phyloP scores from a whole-genome alignment of 1,140 invertebrate genomes.

The Spodoptera litura region DNA sequence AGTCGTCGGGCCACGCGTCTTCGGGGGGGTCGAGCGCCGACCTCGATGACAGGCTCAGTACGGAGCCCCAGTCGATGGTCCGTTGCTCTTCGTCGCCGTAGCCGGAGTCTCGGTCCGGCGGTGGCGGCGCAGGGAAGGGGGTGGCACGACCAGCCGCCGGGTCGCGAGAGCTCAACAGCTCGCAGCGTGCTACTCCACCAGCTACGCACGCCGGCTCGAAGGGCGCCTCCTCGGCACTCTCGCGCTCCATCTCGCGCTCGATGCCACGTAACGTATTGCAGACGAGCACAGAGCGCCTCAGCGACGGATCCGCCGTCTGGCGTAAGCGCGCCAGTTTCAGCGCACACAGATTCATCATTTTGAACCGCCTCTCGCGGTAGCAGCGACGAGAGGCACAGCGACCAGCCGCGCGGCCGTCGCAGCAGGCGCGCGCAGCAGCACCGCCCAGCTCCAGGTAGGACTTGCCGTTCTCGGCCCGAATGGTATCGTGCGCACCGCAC shows the following conservation, averaged over 20 bases:
- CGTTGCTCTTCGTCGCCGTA: slow-evolving; percentile 93
- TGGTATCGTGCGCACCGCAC: slow-evolving; percentile 91
- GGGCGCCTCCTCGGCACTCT: slow-evolving; percentile 87
- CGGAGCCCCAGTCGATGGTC: slow-evolving; percentile 96
- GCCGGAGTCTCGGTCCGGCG: slow-evolving; percentile 90
- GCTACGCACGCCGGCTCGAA: slow-evolving; percentile 79
- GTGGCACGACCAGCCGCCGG: slow-evolving; percentile 83
- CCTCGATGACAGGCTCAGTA: slow-evolving; percentile 93
- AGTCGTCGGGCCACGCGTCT: slow-evolving; percentile 87
- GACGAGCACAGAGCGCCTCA: slow-evolving; percentile 97
- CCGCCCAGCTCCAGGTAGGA: slow-evolving; percentile 94
- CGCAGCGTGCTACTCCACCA: slow-evolving; percentile 82
- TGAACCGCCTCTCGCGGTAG: slow-evolving; percentile 94
- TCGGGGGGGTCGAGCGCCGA: slow-evolving; percentile 94
- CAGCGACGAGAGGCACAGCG: slow-evolving; percentile 92
- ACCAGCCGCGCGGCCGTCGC: slow-evolving; percentile 90
- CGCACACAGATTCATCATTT: slow-evolving; percentile 97
- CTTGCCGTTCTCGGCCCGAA: slow-evolving; percentile 96
- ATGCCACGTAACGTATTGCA: slow-evolving; percentile 97
- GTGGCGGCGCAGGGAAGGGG: slow-evolving; percentile 78
- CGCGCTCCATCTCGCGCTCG: slow-evolving; percentile 95
- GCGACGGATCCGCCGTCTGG: slow-evolving; percentile 94
- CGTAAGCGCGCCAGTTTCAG: slow-evolving; percentile 95
- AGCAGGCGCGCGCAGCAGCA: slow-evolving; percentile 89
- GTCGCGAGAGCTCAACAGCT: slow-evolving; percentile 87